These are phyloP conservation scores for Garrulus glandarius DNA, from an alignment of 2,797 vertebrate species.

Conservation along the genomic window DNA sequence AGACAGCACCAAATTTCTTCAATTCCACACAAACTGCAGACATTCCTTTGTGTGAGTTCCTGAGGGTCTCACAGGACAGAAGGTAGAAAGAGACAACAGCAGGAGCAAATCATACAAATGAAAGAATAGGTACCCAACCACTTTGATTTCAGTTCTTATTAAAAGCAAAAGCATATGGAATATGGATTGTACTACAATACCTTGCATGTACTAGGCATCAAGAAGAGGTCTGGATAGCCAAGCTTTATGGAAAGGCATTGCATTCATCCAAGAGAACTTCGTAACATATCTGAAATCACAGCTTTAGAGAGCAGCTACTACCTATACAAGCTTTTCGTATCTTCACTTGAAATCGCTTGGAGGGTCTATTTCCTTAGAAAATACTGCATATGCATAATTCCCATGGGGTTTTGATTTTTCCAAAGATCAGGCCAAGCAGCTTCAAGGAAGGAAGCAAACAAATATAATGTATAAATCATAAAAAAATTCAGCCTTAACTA, in stretches of 20 bases:
- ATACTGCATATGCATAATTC: background rate
- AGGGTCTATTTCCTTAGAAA: background rate
- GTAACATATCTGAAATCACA: background rate
- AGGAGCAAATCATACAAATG: background rate
- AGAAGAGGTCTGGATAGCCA: background rate
- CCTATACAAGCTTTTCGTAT: background rate
- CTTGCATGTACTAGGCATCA: rapidly evolving
- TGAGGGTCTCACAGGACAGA: background rate
- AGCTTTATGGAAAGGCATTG: background rate
- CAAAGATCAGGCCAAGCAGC: background rate
- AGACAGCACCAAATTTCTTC: background rate
- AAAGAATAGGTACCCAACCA: background rate
- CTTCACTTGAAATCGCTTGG: background rate
- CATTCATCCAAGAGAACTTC: background rate
- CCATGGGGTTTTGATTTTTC: background rate
- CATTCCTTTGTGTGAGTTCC: background rate
- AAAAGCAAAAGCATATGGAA: background rate
- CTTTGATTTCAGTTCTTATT: background rate
- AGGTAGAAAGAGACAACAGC: background rate
- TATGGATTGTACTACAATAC: background rate
- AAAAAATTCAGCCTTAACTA: background rate
- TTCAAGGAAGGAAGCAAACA: background rate
- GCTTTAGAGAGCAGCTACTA: background rate
- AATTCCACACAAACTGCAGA: background rate
- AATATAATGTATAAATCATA: background rate